phyloP scores from a whole-genome alignment of 2,888 invertebrate genomes.

The Netelia melanura region DNA sequence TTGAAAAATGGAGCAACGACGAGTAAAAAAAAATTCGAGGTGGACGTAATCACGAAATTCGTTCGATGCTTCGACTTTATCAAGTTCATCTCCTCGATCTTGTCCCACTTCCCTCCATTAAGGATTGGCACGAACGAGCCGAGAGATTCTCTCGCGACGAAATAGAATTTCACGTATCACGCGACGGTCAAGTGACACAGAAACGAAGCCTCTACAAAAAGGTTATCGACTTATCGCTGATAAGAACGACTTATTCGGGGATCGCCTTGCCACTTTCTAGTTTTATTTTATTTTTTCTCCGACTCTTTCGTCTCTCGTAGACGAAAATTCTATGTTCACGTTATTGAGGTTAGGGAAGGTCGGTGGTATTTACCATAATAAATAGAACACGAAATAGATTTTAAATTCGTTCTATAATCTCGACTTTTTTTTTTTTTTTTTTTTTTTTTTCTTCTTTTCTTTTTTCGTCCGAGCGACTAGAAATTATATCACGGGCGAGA shows the following conservation, averaged over 20 bases:
- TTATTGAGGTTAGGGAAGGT: constrained; percentile 41
- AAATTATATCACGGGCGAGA: background rate
- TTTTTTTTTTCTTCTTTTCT: background rate
- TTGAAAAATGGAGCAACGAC: too few species aligned
- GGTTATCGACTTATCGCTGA: constrained; percentile 68
- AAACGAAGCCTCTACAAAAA: constrained; percentile 52
- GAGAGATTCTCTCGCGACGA: background rate
- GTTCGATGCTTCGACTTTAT: too few species aligned
- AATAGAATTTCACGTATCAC: constrained; percentile 56
- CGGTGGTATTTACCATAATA: constrained; percentile 39
- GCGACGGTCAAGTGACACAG: constrained; percentile 48
- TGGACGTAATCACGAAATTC: too few species aligned
- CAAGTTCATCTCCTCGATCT: background rate
- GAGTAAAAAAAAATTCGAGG: too few species aligned
- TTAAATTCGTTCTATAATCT: background rate
- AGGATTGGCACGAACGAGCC: background rate
- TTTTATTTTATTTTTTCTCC: background rate
- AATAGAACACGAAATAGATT: background rate
- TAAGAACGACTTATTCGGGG: constrained; percentile 60
- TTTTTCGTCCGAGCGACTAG: background rate
- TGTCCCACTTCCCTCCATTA: too few species aligned
- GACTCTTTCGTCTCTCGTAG: constrained; percentile 1
- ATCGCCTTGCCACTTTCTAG: constrained; percentile 9
- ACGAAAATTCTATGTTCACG: constrained; percentile 2
- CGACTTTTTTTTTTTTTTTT: background rate